These are phyloP conservation scores for Brevipalpus yothersi DNA, from an alignment of 1,140 invertebrate species.

Conservation along the genomic window DNA sequence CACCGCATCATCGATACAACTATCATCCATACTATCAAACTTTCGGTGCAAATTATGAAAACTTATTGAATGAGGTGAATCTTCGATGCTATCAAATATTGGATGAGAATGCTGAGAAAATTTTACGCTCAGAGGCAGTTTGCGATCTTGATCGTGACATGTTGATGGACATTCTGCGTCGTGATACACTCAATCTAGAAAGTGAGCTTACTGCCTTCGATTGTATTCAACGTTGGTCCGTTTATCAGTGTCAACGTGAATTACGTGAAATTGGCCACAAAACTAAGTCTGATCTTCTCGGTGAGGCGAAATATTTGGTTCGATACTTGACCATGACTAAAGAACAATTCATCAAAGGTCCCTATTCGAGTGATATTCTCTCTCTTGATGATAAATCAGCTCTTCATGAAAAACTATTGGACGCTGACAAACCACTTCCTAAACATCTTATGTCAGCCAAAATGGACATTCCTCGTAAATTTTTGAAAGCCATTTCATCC, in stretches of 20 bases:
- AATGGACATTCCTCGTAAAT: not conserved
- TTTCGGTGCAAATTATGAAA: not conserved
- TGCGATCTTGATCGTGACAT: constrained; percentile 34
- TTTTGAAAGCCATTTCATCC: too few relatives aligned
- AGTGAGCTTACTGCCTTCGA: constrained; percentile 14
- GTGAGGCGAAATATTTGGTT: constrained; percentile 33
- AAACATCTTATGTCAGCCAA: not conserved
- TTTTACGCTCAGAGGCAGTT: constrained; percentile 33
- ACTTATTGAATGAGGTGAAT: constrained; percentile 23
- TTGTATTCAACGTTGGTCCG: constrained; percentile 30
- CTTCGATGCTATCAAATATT: constrained; percentile 32
- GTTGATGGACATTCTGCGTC: constrained; percentile 29
- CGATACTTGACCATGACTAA: constrained; percentile 35
- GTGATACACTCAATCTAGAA: constrained; percentile 21
- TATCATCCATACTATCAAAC: too few relatives aligned
- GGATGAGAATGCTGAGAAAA: constrained; percentile 30
- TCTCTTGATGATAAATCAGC: constrained; percentile 17
- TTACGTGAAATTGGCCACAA: constrained; percentile 31
- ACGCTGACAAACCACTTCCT: not conserved
- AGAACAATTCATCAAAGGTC: constrained; percentile 29
- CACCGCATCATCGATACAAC: too few relatives aligned
- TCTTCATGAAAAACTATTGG: constrained; percentile 13
- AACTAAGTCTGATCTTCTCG: constrained; percentile 32
- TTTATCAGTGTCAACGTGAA: constrained; percentile 33
- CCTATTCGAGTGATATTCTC: constrained; percentile 20